A percentile compares a stretch with the other conserved stretches of the same genome.
phyloP scores from a whole-genome alignment of 2,888 invertebrate species.

The Cheilosia vernalis region DNA sequence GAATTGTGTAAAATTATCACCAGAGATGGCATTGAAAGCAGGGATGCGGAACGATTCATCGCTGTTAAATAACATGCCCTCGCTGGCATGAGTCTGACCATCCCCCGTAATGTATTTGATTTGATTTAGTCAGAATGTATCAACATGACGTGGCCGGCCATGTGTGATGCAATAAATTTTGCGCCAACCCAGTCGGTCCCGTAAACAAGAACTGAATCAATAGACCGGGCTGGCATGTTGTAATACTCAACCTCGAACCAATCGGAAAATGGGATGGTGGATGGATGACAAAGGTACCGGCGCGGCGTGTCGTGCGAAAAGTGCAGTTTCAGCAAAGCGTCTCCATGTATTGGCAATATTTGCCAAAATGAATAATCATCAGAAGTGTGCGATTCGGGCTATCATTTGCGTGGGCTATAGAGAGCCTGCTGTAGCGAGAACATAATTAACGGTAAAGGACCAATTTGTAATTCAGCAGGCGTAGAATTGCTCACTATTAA shows the following conservation, averaged over 20 bases:
- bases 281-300: not conserved
- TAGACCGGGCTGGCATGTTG: not conserved
- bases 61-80: constrained; percentile 35
- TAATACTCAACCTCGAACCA: not conserved
- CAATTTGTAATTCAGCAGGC: constrained; percentile 70
- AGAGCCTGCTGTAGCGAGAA: constrained; percentile 32
- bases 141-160: constrained; percentile 77
- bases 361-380: constrained; percentile 64
- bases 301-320: constrained; percentile 26
- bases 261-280: not conserved
- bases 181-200: constrained; percentile 23
- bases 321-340: constrained; percentile 35
- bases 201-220: constrained; percentile 64
- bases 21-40: constrained; percentile 52
- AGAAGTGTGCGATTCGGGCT: constrained; percentile 6
- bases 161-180: constrained; percentile 77
- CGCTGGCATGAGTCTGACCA: constrained; percentile 24
- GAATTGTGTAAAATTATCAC: constrained; percentile 66
- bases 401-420: constrained; percentile 44
- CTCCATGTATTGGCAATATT: constrained; percentile 49
- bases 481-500: constrained; percentile 59
- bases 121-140: constrained; percentile 77
- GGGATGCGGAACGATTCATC: constrained; percentile 15
- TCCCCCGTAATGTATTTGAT: constrained; percentile 76
- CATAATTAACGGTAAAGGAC: constrained; percentile 67